Percentiles rank a stretch among this genome's conserved stretches.
Evolutionary conservation across 2,888 invertebrate genomes (phyloP).

Genomic region (Seladonia tumulorum): DNA sequence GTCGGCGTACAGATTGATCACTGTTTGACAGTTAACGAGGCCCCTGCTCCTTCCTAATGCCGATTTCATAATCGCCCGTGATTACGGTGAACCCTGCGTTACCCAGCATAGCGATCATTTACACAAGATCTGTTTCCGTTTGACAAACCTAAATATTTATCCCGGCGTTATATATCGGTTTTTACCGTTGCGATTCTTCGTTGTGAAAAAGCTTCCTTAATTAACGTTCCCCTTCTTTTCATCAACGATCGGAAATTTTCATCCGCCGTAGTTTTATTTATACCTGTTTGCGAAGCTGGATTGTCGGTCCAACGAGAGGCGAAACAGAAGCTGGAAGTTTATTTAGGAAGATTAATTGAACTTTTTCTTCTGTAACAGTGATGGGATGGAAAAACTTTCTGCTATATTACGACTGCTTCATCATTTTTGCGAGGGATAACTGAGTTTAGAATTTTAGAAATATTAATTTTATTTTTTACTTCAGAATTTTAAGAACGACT

Average conservation of each 20-base stretch:
- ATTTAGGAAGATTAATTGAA: not conserved
- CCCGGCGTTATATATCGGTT: not conserved
- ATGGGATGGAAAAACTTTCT: not conserved
- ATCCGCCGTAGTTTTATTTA: not conserved
- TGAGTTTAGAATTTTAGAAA: no score
- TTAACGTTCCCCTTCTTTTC: not conserved
- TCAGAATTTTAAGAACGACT: not conserved
- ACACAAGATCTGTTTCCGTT: not conserved
- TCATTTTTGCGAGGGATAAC: not conserved
- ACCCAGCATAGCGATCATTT: not conserved
- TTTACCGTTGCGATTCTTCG: not conserved
- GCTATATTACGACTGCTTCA: not conserved
- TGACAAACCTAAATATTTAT: not conserved
- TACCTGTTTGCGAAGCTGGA: not conserved
- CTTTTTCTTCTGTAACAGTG: not conserved
- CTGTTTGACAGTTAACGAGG: slow-evolving; percentile 12
- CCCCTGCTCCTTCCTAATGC: not conserved
- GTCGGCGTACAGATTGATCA: slow-evolving; percentile 2
- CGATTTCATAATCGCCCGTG: not conserved
- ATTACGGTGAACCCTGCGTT: not conserved
- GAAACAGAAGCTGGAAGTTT: not conserved
- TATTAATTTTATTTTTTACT: no score
- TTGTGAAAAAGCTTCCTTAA: not conserved
- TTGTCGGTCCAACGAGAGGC: not conserved
- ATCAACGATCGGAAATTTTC: not conserved